Percentiles rank a stretch among this genome's conserved stretches.
These are phyloP conservation scores for Mus pahari DNA, from an alignment of 2,113 vertebrate genomes.

Conservation along the genomic window DNA sequence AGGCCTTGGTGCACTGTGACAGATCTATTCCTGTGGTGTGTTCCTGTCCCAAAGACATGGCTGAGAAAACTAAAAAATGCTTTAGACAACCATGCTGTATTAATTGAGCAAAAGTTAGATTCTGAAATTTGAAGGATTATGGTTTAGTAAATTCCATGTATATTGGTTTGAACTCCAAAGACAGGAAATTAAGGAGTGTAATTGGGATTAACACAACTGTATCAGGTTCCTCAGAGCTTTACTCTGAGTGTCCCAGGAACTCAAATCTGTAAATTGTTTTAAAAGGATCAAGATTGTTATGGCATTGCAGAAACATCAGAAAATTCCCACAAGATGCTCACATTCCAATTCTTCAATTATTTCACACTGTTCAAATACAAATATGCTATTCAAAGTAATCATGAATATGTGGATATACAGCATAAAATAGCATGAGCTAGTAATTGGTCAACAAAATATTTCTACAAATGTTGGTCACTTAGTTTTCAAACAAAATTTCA, in stretches of 20 bases:
- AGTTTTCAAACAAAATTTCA: background rate
- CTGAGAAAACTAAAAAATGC: background rate
- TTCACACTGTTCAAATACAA: background rate
- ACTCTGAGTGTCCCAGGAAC: background rate
- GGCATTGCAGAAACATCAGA: background rate
- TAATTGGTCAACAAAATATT: background rate
- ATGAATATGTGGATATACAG: background rate
- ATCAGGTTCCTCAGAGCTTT: background rate
- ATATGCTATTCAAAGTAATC: background rate
- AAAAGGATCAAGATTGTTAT: background rate
- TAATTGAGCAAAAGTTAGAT: background rate
- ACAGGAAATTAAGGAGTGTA: background rate
- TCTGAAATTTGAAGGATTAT: background rate
- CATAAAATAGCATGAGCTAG: background rate
- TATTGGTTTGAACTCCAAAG: background rate
- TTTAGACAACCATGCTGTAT: background rate
- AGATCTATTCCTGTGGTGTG: background rate
- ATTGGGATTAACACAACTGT: background rate
- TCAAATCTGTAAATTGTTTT: constrained; percentile 5
- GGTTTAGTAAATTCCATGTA: background rate
- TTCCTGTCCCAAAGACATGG: background rate
- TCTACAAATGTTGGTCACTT: background rate
- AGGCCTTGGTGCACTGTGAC: background rate
- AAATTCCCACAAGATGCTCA: background rate
- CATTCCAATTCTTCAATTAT: background rate